Conservation (phyloP, 1,140 invertebrate genomes). For the Apis florea region DNA sequence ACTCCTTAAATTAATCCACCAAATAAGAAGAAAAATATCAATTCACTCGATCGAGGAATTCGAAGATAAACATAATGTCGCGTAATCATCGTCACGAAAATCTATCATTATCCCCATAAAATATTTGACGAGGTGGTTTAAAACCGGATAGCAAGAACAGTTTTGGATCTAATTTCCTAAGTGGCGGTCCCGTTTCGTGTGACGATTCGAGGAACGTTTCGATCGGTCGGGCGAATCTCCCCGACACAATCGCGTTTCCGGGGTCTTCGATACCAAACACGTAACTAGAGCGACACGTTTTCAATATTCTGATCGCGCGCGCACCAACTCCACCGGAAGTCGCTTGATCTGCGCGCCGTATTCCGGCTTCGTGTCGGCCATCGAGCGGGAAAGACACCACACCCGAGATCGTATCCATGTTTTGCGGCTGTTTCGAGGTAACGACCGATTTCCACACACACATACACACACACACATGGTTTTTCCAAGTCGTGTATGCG, state of each 20-base stretch:
- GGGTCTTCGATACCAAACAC: not conserved
- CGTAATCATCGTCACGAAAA: too few relatives aligned
- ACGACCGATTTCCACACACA: not conserved
- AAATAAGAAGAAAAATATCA: too few relatives aligned
- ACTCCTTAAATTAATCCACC: too few relatives aligned
- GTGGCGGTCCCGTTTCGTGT: not conserved
- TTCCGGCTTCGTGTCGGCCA: conserved; percentile 14
- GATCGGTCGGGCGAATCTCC: not conserved
- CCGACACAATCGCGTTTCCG: not conserved
- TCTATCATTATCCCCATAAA: not conserved
- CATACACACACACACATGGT: not conserved
- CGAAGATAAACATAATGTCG: too few relatives aligned
- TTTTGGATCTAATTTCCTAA: not conserved
- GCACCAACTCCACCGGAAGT: conserved; percentile 10
- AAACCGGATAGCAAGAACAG: not conserved
- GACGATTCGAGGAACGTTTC: not conserved
- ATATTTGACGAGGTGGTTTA: too few relatives aligned
- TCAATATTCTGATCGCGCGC: conserved; percentile 20
- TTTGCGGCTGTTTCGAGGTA: not conserved
- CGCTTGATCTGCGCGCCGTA: conserved; percentile 7
- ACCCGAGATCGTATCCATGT: conserved; percentile 4
- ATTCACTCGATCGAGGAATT: too few relatives aligned
- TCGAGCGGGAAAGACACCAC: conserved; percentile 2
- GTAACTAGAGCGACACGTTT: conserved; percentile 15
- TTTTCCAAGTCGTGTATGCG: not conserved